Percentiles rank a stretch among this genome's conserved stretches.
Conservation (phyloP, 2,113 vertebrate genomes). For the Brachyistius frenatus region DNA sequence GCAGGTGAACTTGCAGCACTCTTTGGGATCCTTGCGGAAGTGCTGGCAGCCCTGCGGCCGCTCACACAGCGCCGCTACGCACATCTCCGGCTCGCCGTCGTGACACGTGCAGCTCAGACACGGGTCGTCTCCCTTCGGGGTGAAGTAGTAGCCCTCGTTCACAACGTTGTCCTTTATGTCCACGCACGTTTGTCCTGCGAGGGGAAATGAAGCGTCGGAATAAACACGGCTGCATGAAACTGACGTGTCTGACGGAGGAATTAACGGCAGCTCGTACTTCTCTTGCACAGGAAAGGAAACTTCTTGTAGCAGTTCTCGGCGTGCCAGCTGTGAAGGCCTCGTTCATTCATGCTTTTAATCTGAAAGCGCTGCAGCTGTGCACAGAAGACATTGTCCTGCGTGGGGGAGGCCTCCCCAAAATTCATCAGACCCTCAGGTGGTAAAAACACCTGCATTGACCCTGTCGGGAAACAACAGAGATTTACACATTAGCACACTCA, state of each 20-base stretch:
- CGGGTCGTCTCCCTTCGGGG: slow-evolving; percentile 96
- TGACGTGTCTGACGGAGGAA: neutral
- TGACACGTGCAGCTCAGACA: slow-evolving; percentile 98
- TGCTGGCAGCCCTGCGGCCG: slow-evolving; percentile 96
- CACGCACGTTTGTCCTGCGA: slow-evolving; percentile 94
- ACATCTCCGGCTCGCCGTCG: slow-evolving; percentile 97
- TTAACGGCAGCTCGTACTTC: slow-evolving; percentile 84
- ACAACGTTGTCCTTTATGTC: slow-evolving; percentile 99
- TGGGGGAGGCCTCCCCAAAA: slow-evolving; percentile 85
- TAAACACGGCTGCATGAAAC: neutral
- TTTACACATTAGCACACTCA: neutral
- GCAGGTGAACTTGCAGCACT: slow-evolving; percentile 99
- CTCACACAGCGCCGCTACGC: slow-evolving; percentile 95
- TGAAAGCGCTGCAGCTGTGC: slow-evolving; percentile 95
- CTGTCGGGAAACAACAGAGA: slow-evolving; percentile 69
- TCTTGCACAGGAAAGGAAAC: slow-evolving; percentile 97
- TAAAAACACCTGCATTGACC: slow-evolving; percentile 93
- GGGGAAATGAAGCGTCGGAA: neutral
- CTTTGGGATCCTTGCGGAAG: slow-evolving; percentile 96
- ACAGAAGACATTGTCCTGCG: slow-evolving; percentile 92
- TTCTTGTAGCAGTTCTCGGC: slow-evolving; percentile 96
- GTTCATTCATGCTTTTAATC: slow-evolving; percentile 90
- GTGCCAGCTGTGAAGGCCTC: slow-evolving; percentile 95
- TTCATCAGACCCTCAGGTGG: slow-evolving; percentile 90
- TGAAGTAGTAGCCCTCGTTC: slow-evolving; percentile 97